These are phyloP conservation scores for Crenichthys baileyi DNA, from an alignment of 2,797 vertebrate species.

Conservation along the genomic window DNA sequence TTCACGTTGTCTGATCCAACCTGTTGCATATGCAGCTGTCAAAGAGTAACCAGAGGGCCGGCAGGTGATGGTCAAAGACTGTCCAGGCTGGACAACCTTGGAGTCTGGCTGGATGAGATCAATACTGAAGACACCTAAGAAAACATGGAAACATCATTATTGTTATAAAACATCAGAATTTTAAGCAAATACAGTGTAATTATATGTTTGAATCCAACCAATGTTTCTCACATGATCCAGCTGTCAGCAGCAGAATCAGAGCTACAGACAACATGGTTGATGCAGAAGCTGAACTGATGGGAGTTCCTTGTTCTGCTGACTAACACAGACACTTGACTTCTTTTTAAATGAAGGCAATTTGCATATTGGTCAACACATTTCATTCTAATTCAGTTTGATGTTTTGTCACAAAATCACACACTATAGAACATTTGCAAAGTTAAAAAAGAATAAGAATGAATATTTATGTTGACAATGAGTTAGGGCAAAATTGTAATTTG, in stretches of 20 bases:
- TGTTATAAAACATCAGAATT: neutral
- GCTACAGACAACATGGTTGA: neutral
- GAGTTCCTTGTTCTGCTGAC: neutral
- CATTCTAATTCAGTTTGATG: neutral
- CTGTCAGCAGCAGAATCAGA: neutral
- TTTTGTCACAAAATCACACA: neutral
- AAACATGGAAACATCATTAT: neutral
- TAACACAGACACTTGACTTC: neutral
- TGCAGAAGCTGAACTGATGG: neutral
- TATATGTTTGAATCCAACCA: neutral
- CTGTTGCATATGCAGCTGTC: neutral
- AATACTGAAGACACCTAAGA: neutral
- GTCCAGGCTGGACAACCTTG: neutral
- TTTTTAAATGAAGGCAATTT: neutral
- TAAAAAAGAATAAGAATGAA: neutral
- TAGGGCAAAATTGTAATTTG: neutral
- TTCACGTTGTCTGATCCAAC: neutral
- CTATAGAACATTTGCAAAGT: rapidly evolving
- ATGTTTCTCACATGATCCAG: slow-evolving; percentile 1
- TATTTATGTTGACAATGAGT: neutral
- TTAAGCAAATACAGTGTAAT: neutral
- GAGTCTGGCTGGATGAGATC: neutral
- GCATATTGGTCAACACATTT: neutral
- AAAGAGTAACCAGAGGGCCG: neutral
- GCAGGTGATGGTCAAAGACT: neutral